Evolutionary conservation across 1,140 invertebrate genomes (phyloP).

Genomic region (Drosophila lacteicornis): DNA sequence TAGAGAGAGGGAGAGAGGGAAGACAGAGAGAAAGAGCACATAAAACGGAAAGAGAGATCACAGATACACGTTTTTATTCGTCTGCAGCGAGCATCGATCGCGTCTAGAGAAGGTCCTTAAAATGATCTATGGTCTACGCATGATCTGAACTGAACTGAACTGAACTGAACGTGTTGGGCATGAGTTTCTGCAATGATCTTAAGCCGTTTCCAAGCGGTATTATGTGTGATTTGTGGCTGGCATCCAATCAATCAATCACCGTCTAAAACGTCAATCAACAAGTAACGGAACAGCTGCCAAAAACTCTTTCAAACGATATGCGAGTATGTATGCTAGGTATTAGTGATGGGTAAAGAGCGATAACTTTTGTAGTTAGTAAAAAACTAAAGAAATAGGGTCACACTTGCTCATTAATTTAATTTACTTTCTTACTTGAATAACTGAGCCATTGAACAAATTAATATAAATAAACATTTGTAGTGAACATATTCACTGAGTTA

Average conservation of each 20-base stretch:
- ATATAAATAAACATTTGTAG: too few relatives aligned
- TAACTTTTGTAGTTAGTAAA: not conserved
- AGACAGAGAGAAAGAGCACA: slow-evolving; percentile 62
- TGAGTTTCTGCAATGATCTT: slow-evolving; percentile 53
- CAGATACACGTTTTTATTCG: slow-evolving; percentile 77
- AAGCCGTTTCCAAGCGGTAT: slow-evolving; percentile 60
- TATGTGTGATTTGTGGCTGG: slow-evolving; percentile 26
- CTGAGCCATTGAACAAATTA: not conserved
- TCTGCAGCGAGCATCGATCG: slow-evolving; percentile 45
- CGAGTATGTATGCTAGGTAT: slow-evolving; percentile 12
- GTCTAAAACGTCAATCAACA: slow-evolving; percentile 39
- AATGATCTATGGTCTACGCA: slow-evolving; percentile 35
- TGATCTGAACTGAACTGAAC: slow-evolving; percentile 29
- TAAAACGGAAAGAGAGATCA: slow-evolving; percentile 80
- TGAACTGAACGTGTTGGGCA: slow-evolving; percentile 40
- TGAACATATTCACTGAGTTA: not conserved
- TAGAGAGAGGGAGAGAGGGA: slow-evolving; percentile 52
- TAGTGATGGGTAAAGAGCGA: not conserved
- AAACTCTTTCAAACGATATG: slow-evolving; percentile 30
- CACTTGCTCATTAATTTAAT: not conserved
- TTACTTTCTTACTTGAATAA: not conserved
- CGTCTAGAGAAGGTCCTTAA: slow-evolving; percentile 54
- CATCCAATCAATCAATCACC: slow-evolving; percentile 32
- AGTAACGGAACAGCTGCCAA: slow-evolving; percentile 36
- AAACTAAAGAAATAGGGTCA: not conserved